Evolutionary conservation across 2,797 vertebrate species (phyloP).

Genomic region (Myioborus melanocephalus): DNA sequence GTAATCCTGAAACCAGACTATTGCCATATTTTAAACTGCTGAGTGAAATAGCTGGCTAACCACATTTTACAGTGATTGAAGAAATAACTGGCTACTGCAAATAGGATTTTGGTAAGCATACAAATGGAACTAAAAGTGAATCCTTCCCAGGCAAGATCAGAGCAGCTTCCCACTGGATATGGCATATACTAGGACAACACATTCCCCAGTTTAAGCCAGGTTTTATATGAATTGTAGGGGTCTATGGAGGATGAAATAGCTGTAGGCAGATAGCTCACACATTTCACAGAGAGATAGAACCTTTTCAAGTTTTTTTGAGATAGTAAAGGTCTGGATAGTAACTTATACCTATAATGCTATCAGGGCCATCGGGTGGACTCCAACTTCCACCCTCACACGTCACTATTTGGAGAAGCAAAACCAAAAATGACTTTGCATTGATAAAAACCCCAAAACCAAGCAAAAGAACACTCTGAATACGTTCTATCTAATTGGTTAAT

Average conservation of each 20-base stretch:
- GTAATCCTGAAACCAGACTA: neutral
- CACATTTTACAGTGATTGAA: neutral
- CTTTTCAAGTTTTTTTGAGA: neutral
- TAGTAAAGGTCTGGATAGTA: neutral
- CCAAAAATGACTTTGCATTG: neutral
- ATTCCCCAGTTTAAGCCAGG: neutral
- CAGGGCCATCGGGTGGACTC: neutral
- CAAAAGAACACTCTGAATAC: neutral
- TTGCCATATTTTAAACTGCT: neutral
- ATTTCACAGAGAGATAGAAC: neutral
- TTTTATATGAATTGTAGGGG: neutral
- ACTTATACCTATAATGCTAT: neutral
- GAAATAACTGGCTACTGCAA: neutral
- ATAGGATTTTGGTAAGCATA: neutral
- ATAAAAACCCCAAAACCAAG: neutral
- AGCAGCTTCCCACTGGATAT: neutral
- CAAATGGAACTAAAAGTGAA: neutral
- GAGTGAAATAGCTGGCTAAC: neutral
- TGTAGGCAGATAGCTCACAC: neutral
- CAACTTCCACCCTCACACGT: neutral
- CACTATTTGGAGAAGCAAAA: neutral
- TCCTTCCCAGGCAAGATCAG: neutral
- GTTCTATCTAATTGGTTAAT: neutral
- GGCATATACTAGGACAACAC: neutral
- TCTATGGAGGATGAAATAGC: neutral